Base-by-base conservation (phyloP, 2,888 invertebrate genomes). In the Auanema freiburgensis region DNA sequence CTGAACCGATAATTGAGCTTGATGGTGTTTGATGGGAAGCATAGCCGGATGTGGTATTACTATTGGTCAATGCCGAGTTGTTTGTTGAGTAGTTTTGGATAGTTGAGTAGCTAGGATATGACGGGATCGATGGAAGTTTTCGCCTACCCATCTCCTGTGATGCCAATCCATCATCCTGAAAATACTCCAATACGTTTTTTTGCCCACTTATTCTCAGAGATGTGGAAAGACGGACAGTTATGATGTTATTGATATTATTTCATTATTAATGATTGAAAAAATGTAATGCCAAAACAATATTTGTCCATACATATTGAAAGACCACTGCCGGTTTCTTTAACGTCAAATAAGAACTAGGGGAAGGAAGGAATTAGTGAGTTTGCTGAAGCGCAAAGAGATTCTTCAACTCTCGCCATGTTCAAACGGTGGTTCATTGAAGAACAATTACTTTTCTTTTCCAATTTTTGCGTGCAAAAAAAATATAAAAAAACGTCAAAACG, bases 71-170 rank as follows among this genome's bases (percentile, higher is more conserved):
- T 14, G 55, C 16, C 16, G 55, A 40, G n/a, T 41, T 21, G n/a
- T 14, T 40, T 18, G 24, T 46, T 14, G 25, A 12, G 60, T 25
- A n/a, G 18, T n/a, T 21, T 12, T 52, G 53, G 16, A 14, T 40
- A n/a, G 53, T 64, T n/a, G 63, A 60, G 57, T 59, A 67, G 51
- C 57, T 25, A 11, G 67, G 57, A 52, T 69, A 65, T 21, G 73
- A 66, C 59, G 74, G 76, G 44, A 74, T 69, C 40, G 80, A 79
- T 56, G 81, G 81, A 63, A 81, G 75, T 67, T 79, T 79, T 23
- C 81, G 74, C 55, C 81, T 71, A 56, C 81, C 81, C 81, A 81
- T 81, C 60, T 79, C 79, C 60, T 63, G 65, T 14, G 49, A 50
- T 56, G 63, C 57, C 68, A 61, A 63, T 63, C 65, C 70, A 73